Evolutionary conservation across 2,888 invertebrate genomes (phyloP).

Genomic region (Cynaeus angustus): DNA sequence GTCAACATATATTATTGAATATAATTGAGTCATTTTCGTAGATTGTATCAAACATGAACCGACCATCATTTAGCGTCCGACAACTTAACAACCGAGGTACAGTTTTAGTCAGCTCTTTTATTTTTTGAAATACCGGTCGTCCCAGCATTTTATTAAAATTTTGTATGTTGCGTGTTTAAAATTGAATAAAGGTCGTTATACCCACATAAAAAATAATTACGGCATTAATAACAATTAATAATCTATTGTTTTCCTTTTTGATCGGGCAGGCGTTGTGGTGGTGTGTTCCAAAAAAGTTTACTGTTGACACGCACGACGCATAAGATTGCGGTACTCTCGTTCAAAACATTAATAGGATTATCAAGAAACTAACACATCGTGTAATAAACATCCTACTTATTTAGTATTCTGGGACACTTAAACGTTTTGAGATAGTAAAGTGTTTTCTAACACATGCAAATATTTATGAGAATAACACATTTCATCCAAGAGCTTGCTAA

Average conservation of each 20-base stretch:
- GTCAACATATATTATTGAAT: slow-evolving; percentile 49
- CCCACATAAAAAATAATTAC: slow-evolving; percentile 43
- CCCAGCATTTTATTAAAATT: slow-evolving; percentile 45
- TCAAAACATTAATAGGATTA: too few species aligned
- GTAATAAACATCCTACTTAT: too few species aligned
- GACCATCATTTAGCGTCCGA: slow-evolving; percentile 50
- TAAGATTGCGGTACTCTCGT: too few species aligned
- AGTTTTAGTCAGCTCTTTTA: slow-evolving; percentile 42
- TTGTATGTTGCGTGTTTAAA: slow-evolving; percentile 42
- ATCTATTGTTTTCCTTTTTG: slow-evolving; percentile 35
- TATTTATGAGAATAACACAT: too few species aligned
- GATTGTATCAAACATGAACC: slow-evolving; percentile 52
- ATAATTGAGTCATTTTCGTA: slow-evolving; percentile 52
- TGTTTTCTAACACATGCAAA: too few species aligned
- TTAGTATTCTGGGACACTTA: too few species aligned
- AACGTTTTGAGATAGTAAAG: too few species aligned
- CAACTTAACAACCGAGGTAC: slow-evolving; percentile 51
- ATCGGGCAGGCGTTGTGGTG: slow-evolving; percentile 10
- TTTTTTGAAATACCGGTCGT: slow-evolving; percentile 46
- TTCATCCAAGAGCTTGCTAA: too few species aligned
- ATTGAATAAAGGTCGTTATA: slow-evolving; percentile 47
- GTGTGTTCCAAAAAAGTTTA: slow-evolving; percentile 12
- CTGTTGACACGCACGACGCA: not conserved
- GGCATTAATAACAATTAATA: slow-evolving; percentile 45
- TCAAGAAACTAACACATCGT: too few species aligned